Percentiles rank a stretch among this genome's conserved stretches.
Conservation (phyloP, 2,888 invertebrate species). For the Polydrusus tereticollis region DNA sequence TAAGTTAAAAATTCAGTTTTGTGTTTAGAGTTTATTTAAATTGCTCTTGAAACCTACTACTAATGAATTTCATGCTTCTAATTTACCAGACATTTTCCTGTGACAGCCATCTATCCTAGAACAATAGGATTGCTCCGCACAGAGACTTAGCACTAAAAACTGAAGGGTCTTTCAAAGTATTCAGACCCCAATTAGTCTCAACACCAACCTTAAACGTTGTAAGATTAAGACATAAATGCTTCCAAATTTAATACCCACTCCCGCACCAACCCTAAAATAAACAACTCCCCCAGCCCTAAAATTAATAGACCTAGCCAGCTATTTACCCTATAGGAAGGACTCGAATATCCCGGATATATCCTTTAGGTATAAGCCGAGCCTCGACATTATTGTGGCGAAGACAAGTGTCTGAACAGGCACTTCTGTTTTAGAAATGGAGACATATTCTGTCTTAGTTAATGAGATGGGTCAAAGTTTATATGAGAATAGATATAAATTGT, state of each 20-base stretch:
- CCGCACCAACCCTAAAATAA: not conserved
- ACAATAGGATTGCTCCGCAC: too few relatives aligned
- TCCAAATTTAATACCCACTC: not conserved
- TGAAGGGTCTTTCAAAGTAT: not conserved
- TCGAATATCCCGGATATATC: constrained; percentile 11
- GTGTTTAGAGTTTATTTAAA: too few relatives aligned
- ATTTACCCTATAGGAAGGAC: not conserved
- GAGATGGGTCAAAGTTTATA: constrained; percentile 7
- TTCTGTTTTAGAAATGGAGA: constrained; percentile 8
- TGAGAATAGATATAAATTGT: not conserved
- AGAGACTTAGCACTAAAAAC: too few relatives aligned
- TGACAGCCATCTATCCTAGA: too few relatives aligned
- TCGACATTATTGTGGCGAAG: constrained; percentile 11
- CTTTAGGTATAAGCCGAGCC: not conserved
- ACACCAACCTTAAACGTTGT: not conserved
- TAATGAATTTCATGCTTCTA: too few relatives aligned
- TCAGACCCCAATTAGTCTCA: not conserved
- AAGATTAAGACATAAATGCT: not conserved
- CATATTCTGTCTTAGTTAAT: not conserved
- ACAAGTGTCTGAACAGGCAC: constrained; percentile 14
- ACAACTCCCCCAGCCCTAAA: not conserved
- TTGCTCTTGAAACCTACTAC: too few relatives aligned
- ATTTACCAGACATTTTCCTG: too few relatives aligned
- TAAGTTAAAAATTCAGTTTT: too few relatives aligned
- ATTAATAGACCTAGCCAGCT: constrained; percentile 7